These are phyloP conservation scores for Hassar affinis DNA, from an alignment of 2,113 vertebrate genomes.

Conservation along the genomic window DNA sequence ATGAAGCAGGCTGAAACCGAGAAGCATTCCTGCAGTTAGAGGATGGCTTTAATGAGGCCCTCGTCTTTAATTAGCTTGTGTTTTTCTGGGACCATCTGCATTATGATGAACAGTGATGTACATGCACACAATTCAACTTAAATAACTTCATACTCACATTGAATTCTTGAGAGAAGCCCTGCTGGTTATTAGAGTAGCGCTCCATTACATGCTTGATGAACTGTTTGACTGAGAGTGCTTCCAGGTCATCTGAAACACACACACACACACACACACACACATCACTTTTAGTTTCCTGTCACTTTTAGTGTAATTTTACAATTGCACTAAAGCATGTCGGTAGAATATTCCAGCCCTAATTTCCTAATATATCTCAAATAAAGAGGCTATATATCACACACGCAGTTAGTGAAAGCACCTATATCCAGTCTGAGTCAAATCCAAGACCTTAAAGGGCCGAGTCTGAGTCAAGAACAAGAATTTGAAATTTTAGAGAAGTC, in stretches of 20 bases:
- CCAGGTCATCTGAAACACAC: conserved; percentile 89
- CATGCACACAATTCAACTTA: conserved; percentile 19
- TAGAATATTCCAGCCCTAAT: background rate
- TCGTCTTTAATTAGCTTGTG: conserved; percentile 68
- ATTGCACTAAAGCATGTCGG: background rate
- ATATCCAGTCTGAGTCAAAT: too few relatives aligned
- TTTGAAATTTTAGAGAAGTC: too few relatives aligned
- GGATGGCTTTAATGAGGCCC: conserved; percentile 56
- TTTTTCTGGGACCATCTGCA: conserved; percentile 66
- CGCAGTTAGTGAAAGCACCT: background rate
- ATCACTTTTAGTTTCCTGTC: too few relatives aligned
- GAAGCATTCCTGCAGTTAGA: conserved; percentile 77
- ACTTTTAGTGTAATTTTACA: background rate
- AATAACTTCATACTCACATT: conserved; percentile 64
- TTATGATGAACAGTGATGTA: conserved; percentile 51
- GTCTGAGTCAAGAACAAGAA: too few relatives aligned
- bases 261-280: conserved; percentile 11
- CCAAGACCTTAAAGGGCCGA: too few relatives aligned
- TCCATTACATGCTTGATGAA: conserved; percentile 95
- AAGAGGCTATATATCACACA: background rate
- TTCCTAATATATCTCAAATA: background rate
- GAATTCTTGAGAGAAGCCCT: conserved; percentile 95
- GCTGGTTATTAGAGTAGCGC: conserved; percentile 94
- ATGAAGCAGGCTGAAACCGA: conserved; percentile 80
- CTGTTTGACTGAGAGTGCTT: conserved; percentile 92